Base-by-base conservation (phyloP, 2,888 invertebrate species). In the Rugalucina vietnamica region DNA sequence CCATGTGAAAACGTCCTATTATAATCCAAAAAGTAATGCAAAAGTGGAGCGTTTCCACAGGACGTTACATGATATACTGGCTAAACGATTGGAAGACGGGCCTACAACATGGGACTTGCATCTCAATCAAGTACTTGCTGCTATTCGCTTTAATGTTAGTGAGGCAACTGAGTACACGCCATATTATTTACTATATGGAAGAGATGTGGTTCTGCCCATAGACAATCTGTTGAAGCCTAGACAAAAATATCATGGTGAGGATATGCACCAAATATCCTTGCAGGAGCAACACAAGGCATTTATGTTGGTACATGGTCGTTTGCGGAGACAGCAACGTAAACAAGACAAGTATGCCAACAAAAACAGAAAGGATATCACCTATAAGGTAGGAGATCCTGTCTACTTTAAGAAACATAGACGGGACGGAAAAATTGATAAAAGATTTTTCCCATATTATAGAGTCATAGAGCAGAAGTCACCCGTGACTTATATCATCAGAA, bases 201-300 rank as follows among this genome's bases (percentile, higher is more conserved):
- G 85, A 12, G 87, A 89, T 54, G 77, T 77, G 1, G 76, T 88
- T n/a, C 36, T 84, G 4, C 88, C 84, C 12, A 34, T 85, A 24
- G 86, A 89, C 37, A 88, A 85, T 37, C n/a, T 85, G 24, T 34
- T 86, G 5, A 83, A 78, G 29, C 84, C 83, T 24, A 71, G 86
- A 54, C 18, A 76, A 43, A 77, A 78, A 29, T 88, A 85, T 34
- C 24, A 69, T 5, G 84, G 86, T 37, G 84, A 85, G 39, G 82
- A 86, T 27, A 29, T 70, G 4, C 86, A 89, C 65, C 37, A 88
- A 75, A 84, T 85, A 36, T 69, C 80, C n/a, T 57, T 88, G 27
- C 80, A 85, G 81, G 50, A 84, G 39, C 85, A 89, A 76, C 86
- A 88, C 49, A 82, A 75, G 32, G 27, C 80, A 4, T 88, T 88